Evolutionary conservation across 2,797 vertebrate genomes (phyloP).

Genomic region (Cirrhinus mrigala): DNA sequence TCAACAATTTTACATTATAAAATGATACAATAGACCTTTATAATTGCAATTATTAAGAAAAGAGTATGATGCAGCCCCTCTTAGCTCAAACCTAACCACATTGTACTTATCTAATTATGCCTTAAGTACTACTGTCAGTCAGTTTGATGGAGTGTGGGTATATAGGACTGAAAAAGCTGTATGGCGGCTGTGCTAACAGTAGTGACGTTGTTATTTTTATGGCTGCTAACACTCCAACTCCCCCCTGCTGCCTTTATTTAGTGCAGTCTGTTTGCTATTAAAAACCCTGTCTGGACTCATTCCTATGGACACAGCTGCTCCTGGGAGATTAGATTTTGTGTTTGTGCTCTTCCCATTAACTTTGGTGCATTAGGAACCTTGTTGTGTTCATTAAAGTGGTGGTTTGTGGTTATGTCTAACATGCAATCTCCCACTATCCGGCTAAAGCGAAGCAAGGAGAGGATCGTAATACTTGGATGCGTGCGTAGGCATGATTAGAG

Average conservation of each 20-base stretch:
- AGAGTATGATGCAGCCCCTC: background rate
- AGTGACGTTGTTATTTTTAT: slow-evolving; percentile 56
- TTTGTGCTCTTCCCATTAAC: slow-evolving; percentile 9
- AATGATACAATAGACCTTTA: background rate
- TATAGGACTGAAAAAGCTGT: slow-evolving; percentile 27
- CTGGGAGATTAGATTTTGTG: slow-evolving; percentile 63
- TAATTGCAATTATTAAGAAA: slow-evolving; percentile 6
- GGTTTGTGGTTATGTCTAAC: slow-evolving; percentile 27
- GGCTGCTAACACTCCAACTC: slow-evolving; percentile 40
- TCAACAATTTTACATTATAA: slow-evolving; percentile 8
- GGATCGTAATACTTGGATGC: background rate
- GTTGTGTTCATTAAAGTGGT: slow-evolving; percentile 28
- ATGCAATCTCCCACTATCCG: background rate
- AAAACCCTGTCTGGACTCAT: slow-evolving; percentile 60
- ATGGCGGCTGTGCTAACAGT: slow-evolving; percentile 53
- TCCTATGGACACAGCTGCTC: slow-evolving; percentile 69
- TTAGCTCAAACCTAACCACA: slow-evolving; percentile 28
- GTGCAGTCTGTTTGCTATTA: slow-evolving; percentile 69
- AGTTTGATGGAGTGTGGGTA: slow-evolving; percentile 1
- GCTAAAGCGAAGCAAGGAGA: background rate
- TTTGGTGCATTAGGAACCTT: slow-evolving; percentile 12
- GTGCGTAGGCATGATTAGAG: background rate
- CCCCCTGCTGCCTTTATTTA: slow-evolving; percentile 69
- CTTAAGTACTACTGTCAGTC: slow-evolving; percentile 25
- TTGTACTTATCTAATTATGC: slow-evolving; percentile 29